phyloP scores from a whole-genome alignment of 2,113 vertebrate genomes.

The Sapajus apella region DNA sequence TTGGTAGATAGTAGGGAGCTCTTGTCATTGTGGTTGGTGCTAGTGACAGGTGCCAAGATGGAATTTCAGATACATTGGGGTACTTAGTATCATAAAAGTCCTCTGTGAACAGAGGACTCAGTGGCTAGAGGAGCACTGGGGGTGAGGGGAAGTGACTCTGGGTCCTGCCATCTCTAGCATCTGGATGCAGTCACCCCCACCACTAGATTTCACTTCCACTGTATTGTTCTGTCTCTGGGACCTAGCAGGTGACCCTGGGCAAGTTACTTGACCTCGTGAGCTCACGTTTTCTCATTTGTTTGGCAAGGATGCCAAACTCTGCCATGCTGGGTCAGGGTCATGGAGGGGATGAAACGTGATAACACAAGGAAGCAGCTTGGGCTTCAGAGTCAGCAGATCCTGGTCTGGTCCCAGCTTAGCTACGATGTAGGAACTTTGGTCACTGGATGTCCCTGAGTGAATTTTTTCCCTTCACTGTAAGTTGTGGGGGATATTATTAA shows the following conservation, averaged over 20 bases:
- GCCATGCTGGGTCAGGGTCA: not conserved
- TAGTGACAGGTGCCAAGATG: not conserved
- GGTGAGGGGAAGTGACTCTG: not conserved
- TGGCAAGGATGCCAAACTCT: not conserved
- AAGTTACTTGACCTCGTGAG: not conserved
- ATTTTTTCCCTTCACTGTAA: not conserved
- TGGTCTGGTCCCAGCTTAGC: not conserved
- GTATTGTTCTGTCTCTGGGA: conserved; percentile 25
- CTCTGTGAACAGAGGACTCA: not conserved
- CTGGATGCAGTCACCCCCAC: not conserved
- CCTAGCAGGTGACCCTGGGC: not conserved
- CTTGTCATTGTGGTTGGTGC: conserved; percentile 25
- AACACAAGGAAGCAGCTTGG: not conserved
- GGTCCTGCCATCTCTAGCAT: not conserved
- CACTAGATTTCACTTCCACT: not conserved
- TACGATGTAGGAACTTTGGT: not conserved
- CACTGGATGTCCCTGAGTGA: not conserved
- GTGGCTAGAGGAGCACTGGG: not conserved
- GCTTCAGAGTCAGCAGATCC: conserved; percentile 22
- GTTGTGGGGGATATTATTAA: not conserved
- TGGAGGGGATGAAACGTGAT: conserved; percentile 16
- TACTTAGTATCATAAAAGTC: conserved; percentile 10
- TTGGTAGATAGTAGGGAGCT: not conserved
- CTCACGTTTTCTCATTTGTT: conserved; percentile 59
- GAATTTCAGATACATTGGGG: not conserved